phyloP scores from a whole-genome alignment of 92 coral and sea anemone genomes.

The Zoanthus sociatus region DNA sequence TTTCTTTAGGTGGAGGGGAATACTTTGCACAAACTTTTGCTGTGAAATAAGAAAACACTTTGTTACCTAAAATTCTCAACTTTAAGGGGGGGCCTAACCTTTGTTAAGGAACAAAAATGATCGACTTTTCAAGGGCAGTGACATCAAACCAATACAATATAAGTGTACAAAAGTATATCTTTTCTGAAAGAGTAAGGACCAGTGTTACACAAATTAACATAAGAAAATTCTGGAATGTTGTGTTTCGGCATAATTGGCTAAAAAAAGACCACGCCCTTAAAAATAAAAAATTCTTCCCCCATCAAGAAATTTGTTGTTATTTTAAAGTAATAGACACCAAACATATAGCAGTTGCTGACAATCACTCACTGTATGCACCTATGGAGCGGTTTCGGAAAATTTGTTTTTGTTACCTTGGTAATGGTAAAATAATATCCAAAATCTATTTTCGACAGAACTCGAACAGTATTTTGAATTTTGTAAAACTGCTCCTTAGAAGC shows the following conservation, averaged over 20 bases:
- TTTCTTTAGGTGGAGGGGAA: too few relatives aligned
- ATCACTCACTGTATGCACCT: constrained; percentile 2
- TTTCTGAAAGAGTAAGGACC: constrained; percentile 3
- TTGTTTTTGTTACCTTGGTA: constrained; percentile 10
- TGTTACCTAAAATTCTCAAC: too few relatives aligned
- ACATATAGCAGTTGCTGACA: not conserved
- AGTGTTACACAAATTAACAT: not conserved
- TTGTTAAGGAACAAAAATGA: not conserved
- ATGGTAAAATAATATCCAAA: not conserved
- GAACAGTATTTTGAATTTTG: not conserved
- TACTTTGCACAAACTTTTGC: too few relatives aligned
- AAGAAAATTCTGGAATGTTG: constrained; percentile 20
- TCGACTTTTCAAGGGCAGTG: constrained; percentile 7
- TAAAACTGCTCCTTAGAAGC: not conserved
- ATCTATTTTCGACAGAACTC: not conserved
- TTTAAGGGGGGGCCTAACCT: not conserved
- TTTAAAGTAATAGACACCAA: not conserved
- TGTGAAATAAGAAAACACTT: too few relatives aligned
- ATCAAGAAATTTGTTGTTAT: constrained; percentile 15
- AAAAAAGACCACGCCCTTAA: constrained; percentile 14
- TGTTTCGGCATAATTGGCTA: constrained; percentile 19
- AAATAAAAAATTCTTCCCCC: constrained; percentile 26
- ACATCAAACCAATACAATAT: constrained; percentile 20
- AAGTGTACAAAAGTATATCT: constrained; percentile 7
- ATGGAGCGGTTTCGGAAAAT: not conserved